Conservation (phyloP, 2,888 invertebrate genomes). For the Drosophila mercatorum region DNA sequence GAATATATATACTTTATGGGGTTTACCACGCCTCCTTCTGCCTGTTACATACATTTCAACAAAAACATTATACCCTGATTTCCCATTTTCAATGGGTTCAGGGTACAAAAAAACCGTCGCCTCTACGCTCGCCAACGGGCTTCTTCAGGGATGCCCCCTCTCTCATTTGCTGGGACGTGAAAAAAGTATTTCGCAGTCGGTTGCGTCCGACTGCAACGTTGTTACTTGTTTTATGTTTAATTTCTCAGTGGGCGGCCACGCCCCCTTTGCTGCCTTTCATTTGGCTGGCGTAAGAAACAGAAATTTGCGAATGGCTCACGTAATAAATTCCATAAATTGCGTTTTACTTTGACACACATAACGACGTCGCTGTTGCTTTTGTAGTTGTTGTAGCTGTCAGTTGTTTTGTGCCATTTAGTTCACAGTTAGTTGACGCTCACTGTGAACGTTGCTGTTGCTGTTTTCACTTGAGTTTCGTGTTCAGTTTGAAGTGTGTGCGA, state of each 20-base stretch:
- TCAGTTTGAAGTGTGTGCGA: conserved; percentile 27
- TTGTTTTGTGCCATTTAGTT: conserved; percentile 62
- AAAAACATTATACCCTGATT: no score
- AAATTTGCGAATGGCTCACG: conserved; percentile 70
- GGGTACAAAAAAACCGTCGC: no score
- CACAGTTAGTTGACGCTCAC: conserved; percentile 60
- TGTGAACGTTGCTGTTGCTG: conserved; percentile 42
- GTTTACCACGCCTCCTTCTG: no score
- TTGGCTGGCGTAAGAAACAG: conserved; percentile 31
- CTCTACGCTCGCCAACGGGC: no score
- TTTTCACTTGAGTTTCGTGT: conserved; percentile 63
- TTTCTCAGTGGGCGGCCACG: conserved; percentile 37
- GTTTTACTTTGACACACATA: conserved; percentile 78
- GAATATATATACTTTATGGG: no score
- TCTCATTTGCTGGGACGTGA: no score
- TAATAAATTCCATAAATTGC: conserved; percentile 78
- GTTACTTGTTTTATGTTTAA: background rate
- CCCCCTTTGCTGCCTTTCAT: conserved; percentile 19
- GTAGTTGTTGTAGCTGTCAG: conserved; percentile 43
- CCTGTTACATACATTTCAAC: no score
- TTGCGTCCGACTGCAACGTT: no score
- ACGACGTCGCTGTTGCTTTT: conserved; percentile 43
- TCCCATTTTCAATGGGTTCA: no score
- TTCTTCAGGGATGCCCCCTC: no score
- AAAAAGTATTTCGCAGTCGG: no score